Conservation (phyloP, 2,113 vertebrate genomes). For the Bos javanicus region DNA sequence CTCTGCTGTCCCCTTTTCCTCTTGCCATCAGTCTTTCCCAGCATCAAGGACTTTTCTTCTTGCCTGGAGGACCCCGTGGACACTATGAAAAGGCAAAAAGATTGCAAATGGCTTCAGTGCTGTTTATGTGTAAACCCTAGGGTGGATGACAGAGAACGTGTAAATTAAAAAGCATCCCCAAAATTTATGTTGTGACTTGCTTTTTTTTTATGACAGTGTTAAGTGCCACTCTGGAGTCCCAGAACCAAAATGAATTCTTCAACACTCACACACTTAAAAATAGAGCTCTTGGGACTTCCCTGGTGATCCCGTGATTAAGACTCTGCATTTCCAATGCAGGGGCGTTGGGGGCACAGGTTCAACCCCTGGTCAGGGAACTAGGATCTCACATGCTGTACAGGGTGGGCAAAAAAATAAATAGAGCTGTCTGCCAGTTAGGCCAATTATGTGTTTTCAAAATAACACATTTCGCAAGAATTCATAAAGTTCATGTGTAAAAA, state of each 20-base stretch:
- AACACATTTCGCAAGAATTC: not conserved
- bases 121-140: fast-evolving
- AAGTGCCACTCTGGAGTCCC: not conserved
- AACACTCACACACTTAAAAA: not conserved
- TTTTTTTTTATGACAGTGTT: not conserved
- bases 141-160: fast-evolving
- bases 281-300: not conserved
- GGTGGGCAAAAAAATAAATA: not conserved
- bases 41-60: not conserved
- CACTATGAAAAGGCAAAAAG: not conserved
- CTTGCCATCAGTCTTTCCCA: not conserved
- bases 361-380: not conserved
- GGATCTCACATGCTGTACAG: not conserved
- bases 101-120: fast-evolving
- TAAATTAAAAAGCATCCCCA: not conserved
- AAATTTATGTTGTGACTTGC: not conserved
- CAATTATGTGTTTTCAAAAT: not conserved
- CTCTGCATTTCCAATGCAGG: fast-evolving
- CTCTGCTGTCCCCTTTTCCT: not conserved
- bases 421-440: not conserved
- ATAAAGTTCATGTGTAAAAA: not conserved
- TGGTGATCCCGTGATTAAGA: not conserved
- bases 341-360: fast-evolving
- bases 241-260: not conserved
- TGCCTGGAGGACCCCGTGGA: not conserved